These are phyloP conservation scores for Araneus ventricosus DNA, from an alignment of 1,140 invertebrate genomes.

Conservation along the genomic window DNA sequence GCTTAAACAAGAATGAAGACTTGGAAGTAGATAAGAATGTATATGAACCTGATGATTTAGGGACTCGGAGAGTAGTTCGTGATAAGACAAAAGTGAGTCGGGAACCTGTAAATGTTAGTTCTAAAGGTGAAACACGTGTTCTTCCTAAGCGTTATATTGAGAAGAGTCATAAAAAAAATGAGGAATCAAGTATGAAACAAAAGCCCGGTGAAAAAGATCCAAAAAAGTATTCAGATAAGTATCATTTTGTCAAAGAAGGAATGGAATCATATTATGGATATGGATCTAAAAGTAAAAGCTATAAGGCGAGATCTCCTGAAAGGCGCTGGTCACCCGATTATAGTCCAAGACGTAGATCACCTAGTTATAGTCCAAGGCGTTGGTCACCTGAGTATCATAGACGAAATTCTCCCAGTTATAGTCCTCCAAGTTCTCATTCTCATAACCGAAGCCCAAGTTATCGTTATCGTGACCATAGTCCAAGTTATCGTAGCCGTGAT, in stretches of 20 bases:
- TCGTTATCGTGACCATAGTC: background rate
- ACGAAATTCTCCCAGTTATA: background rate
- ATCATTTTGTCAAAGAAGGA: background rate
- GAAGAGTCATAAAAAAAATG: background rate
- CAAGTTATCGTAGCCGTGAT: background rate
- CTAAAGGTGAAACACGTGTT: background rate
- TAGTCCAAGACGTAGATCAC: background rate
- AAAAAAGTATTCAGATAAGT: background rate
- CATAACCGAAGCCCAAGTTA: background rate
- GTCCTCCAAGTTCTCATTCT: background rate
- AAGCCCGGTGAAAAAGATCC: background rate
- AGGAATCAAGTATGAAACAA: background rate
- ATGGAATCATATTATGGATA: background rate
- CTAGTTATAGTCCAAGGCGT: background rate
- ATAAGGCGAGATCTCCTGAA: background rate
- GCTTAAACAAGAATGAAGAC: no score
- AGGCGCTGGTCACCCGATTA: background rate
- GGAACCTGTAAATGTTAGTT: background rate
- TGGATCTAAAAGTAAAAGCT: background rate
- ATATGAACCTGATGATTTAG: background rate
- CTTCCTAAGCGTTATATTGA: background rate
- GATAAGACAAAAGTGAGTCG: background rate
- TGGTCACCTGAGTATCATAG: background rate
- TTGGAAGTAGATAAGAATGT: background rate
- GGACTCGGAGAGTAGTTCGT: background rate